phyloP scores from a whole-genome alignment of 2,888 invertebrate species.

The Trissoscelio sp. region DNA sequence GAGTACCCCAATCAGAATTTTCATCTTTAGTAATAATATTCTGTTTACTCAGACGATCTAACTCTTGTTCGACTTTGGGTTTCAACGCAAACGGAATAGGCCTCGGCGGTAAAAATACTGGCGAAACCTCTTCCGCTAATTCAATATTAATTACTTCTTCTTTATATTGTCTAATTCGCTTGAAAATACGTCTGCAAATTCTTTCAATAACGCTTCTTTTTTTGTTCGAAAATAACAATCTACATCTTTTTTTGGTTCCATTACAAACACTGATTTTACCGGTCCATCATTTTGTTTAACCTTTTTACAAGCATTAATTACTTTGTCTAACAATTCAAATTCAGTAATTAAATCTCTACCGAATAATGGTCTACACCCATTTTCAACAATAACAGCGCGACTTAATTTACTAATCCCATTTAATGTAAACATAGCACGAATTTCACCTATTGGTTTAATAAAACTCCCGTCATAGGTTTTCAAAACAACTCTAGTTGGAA shows the following conservation, averaged over 20 bases:
- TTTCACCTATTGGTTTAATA: slow-evolving; percentile 50
- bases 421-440: background rate
- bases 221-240: background rate
- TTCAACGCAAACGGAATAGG: background rate
- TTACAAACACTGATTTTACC: background rate
- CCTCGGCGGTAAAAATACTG: background rate
- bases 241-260: background rate
- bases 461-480: slow-evolving; percentile 45
- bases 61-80: background rate
- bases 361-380: slow-evolving; percentile 36
- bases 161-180: background rate
- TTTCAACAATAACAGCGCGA: background rate
- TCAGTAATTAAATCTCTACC: slow-evolving; percentile 54
- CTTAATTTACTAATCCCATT: background rate
- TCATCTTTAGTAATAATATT: too few species aligned
- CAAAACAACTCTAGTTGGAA: background rate
- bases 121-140: background rate
- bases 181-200: background rate
- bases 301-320: background rate
- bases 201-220: background rate
- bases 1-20: too few species aligned
- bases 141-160: background rate
- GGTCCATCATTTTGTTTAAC: background rate
- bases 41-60: background rate
- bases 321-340: background rate